Evolutionary conservation across 2,113 vertebrate species (phyloP).

Genomic region (Vidua macroura): DNA sequence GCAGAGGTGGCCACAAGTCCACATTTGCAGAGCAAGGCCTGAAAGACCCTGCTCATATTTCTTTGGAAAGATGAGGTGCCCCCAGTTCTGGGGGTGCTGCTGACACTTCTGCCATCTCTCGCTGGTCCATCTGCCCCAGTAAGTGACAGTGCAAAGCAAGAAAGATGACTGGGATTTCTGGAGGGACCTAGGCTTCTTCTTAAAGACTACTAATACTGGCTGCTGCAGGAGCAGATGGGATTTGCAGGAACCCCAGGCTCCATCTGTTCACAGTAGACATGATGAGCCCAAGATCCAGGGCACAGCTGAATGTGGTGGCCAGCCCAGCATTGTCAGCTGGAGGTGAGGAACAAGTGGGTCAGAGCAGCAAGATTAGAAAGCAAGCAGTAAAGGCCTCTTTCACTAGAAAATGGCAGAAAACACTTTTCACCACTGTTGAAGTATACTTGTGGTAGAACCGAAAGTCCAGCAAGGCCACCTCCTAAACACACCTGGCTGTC

Average conservation of each 20-base stretch:
- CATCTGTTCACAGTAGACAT: slow-evolving; percentile 51
- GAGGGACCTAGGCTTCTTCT: background rate
- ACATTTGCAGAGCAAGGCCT: background rate
- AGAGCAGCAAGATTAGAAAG: slow-evolving; percentile 27
- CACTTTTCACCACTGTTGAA: background rate
- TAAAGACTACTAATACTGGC: background rate
- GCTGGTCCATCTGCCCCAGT: background rate
- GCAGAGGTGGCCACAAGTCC: background rate
- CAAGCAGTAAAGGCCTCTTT: background rate
- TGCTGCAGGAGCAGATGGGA: slow-evolving; percentile 53
- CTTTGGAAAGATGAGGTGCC: background rate
- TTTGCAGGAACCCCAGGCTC: slow-evolving; percentile 52
- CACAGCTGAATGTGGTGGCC: slow-evolving; percentile 3
- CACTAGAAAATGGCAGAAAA: background rate
- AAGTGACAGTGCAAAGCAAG: background rate
- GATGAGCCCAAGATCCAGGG: slow-evolving; percentile 48
- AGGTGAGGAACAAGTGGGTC: slow-evolving; percentile 37
- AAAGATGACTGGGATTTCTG: background rate
- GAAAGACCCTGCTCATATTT: background rate
- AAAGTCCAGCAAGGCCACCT: background rate
- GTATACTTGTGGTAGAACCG: background rate
- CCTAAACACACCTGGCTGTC: background rate
- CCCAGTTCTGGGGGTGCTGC: background rate
- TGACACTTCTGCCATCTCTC: background rate
- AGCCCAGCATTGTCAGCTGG: background rate